Evolutionary conservation across 2,113 vertebrate genomes (phyloP).

Genomic region (Xiphophorus hellerii): DNA sequence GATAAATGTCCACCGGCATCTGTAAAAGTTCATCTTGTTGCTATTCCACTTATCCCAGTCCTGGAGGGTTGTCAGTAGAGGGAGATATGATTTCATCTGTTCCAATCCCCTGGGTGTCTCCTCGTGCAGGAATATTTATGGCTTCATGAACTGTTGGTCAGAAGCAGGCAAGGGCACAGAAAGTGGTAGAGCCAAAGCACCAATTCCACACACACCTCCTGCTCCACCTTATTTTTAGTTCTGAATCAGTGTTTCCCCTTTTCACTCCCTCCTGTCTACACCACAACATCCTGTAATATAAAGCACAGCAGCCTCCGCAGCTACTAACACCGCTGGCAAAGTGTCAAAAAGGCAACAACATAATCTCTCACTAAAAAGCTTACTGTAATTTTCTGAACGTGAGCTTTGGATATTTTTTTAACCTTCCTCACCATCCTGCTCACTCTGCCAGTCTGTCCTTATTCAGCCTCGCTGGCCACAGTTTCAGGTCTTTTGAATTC

Average conservation of each 20-base stretch:
- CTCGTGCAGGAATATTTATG: slow-evolving; percentile 43
- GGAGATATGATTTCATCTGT: slow-evolving; percentile 42
- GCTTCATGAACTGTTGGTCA: slow-evolving; percentile 17
- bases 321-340: neutral
- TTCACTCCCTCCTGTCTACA: neutral
- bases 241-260: neutral
- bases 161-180: slow-evolving; percentile 14
- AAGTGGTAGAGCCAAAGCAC: neutral
- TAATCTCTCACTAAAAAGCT: no score
- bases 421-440: no score
- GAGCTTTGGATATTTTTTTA: no score
- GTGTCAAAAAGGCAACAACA: neutral
- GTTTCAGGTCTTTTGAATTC: no score
- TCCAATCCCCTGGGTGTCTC: slow-evolving; percentile 24
- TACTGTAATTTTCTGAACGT: no score
- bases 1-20: slow-evolving; percentile 45
- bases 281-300: neutral
- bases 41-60: slow-evolving; percentile 34
- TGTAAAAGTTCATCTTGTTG: slow-evolving; percentile 52
- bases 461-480: no score
- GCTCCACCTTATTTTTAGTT: neutral
- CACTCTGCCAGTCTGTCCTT: no score
- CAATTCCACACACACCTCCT: neutral
- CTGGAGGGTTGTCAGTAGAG: slow-evolving; percentile 33
- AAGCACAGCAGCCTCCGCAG: neutral